phyloP scores from a whole-genome alignment of 2,888 invertebrate species.

The Noctua pronuba region DNA sequence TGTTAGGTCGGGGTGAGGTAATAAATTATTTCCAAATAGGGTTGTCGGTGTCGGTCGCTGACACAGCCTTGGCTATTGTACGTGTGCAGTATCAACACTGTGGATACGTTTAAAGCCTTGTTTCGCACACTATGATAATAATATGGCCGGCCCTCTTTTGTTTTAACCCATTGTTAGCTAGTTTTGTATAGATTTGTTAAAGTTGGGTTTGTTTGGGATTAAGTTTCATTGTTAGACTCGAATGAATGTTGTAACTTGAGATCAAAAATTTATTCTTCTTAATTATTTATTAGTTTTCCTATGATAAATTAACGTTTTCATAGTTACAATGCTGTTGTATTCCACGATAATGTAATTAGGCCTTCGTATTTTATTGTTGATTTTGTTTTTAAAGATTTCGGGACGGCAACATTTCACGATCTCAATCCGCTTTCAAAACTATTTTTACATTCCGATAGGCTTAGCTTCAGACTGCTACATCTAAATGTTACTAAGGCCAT shows the following conservation, averaged over 20 bases:
- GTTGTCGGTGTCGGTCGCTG: constrained; percentile 62
- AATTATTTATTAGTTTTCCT: not conserved
- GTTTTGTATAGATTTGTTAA: constrained; percentile 56
- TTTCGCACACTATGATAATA: constrained; percentile 52
- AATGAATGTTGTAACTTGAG: constrained; percentile 5
- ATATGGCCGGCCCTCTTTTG: constrained; percentile 48
- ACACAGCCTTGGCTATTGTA: constrained; percentile 55
- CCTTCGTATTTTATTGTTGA: constrained; percentile 7
- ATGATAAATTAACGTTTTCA: not conserved
- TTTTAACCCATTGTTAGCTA: constrained; percentile 52
- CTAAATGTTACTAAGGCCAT: constrained; percentile 28
- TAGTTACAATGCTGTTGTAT: not conserved
- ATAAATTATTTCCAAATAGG: constrained; percentile 71
- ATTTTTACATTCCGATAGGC: constrained; percentile 16
- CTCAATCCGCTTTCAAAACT: constrained; percentile 42
- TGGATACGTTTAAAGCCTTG: constrained; percentile 39
- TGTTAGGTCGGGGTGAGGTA: constrained; percentile 57
- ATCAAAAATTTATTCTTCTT: not conserved
- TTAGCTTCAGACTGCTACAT: constrained; percentile 13
- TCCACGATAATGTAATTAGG: constrained; percentile 43
- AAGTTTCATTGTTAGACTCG: constrained; percentile 31
- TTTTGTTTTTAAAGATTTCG: not conserved
- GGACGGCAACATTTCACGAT: constrained; percentile 43
- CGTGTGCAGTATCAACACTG: constrained; percentile 51
- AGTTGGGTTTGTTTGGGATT: constrained; percentile 31